A percentile compares a stretch with the other conserved stretches of the same genome.
These are phyloP conservation scores for Pteruthius melanotis DNA, from an alignment of 2,113 vertebrate species.

Conservation along the genomic window DNA sequence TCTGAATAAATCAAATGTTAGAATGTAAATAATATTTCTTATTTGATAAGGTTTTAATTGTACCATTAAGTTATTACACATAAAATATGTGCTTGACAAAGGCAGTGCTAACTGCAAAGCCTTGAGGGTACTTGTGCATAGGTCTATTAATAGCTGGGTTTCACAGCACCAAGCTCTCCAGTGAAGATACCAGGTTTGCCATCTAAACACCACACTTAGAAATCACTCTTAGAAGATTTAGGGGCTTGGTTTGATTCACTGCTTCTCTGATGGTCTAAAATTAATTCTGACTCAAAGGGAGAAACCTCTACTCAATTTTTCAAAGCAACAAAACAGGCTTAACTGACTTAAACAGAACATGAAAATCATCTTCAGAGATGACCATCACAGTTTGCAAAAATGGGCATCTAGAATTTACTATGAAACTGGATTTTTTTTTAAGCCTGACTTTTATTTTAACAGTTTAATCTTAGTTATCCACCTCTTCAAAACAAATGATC, in stretches of 20 bases:
- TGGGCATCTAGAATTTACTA: neutral
- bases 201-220: neutral
- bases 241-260: neutral
- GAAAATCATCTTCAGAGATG: neutral
- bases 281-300: neutral
- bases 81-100: neutral
- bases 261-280: neutral
- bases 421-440: neutral
- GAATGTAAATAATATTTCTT: neutral
- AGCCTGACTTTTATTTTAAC: neutral
- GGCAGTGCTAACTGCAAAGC: neutral
- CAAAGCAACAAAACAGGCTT: neutral
- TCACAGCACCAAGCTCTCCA: neutral
- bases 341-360: neutral
- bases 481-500: neutral
- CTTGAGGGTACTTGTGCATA: accelerated
- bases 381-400: neutral
- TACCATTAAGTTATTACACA: neutral
- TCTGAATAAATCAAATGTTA: neutral
- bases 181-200: neutral
- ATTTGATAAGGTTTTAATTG: neutral
- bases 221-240: neutral
- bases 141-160: neutral
- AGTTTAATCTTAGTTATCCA: neutral
- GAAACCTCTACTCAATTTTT: neutral